These are phyloP conservation scores for Pseudotriccus pelzelni DNA, from an alignment of 2,797 vertebrate species.

Conservation along the genomic window DNA sequence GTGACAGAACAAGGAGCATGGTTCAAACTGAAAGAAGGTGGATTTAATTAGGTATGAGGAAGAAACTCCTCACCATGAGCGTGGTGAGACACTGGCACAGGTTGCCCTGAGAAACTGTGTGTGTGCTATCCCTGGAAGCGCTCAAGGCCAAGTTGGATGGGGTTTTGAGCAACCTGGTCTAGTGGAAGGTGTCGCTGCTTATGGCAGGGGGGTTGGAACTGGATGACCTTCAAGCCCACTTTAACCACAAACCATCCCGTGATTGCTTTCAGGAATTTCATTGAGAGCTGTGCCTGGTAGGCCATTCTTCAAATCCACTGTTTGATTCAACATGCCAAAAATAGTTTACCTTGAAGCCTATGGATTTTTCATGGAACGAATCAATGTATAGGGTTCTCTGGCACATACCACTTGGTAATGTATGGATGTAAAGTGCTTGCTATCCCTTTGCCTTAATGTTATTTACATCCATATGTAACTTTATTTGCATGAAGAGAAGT, in stretches of 20 bases:
- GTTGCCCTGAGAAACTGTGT: not conserved
- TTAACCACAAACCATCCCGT: not conserved
- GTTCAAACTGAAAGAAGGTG: not conserved
- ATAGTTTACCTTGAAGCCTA: not conserved
- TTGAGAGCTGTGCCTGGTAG: not conserved
- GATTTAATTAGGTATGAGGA: not conserved
- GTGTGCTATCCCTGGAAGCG: not conserved
- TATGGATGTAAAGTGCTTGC: not conserved
- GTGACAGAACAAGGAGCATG: not conserved
- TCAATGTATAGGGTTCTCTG: not conserved
- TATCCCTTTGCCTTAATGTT: not conserved
- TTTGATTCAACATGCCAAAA: not conserved
- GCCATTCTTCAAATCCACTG: not conserved
- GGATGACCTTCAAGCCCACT: not conserved
- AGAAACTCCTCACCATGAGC: not conserved
- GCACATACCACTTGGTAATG: not conserved
- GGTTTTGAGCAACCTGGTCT: not conserved
- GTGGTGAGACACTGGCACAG: not conserved
- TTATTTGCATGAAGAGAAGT: not conserved
- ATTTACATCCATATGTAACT: not conserved
- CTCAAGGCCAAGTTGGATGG: not conserved
- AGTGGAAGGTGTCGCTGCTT: not conserved
- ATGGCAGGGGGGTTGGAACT: accelerated
- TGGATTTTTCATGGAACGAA: not conserved
- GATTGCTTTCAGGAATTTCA: not conserved